A percentile compares a stretch with the other conserved stretches of the same genome.
phyloP scores from a whole-genome alignment of 2,888 invertebrate species.

The Ennomos quercinarius region DNA sequence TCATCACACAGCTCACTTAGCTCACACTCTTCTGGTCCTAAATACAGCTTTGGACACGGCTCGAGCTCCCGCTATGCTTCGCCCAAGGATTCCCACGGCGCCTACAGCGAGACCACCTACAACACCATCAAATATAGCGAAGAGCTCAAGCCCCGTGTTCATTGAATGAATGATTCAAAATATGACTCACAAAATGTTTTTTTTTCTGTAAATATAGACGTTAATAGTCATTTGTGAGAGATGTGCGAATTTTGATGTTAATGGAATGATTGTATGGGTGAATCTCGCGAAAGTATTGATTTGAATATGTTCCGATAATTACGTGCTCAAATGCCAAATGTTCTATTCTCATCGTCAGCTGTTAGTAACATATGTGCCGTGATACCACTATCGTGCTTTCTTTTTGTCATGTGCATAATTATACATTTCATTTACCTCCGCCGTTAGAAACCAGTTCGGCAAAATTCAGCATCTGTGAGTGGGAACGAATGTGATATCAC shows the following conservation, averaged over 20 bases:
- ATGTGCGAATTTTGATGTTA: conserved; percentile 42
- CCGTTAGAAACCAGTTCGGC: conserved; percentile 46
- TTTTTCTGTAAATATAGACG: conserved; percentile 63
- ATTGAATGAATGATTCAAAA: conserved; percentile 48
- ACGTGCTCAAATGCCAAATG: conserved; percentile 46
- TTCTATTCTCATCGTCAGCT: conserved; percentile 47
- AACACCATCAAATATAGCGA: conserved; percentile 83
- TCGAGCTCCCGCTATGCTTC: conserved; percentile 62
- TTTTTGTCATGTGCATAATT: conserved; percentile 62
- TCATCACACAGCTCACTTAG: conserved; percentile 63
- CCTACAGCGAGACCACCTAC: conserved; percentile 74
- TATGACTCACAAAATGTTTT: conserved; percentile 36
- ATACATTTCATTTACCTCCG: conserved; percentile 51
- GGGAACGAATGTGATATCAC: conserved; percentile 38
- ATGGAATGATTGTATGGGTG: conserved; percentile 19
- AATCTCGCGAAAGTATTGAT: conserved; percentile 49
- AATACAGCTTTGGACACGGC: conserved; percentile 65
- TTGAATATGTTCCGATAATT: conserved; percentile 64
- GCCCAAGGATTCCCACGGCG: conserved; percentile 70
- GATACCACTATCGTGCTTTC: conserved; percentile 63
- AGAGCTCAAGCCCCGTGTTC: conserved; percentile 71
- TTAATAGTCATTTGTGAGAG: conserved; percentile 44
- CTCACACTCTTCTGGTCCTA: conserved; percentile 67
- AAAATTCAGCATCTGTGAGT: conserved; percentile 27
- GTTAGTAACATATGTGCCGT: conserved; percentile 44